A percentile compares a stretch with the other conserved stretches of the same genome.
phyloP scores from a whole-genome alignment of 2,888 invertebrate genomes.

The Apotomis betuletana region DNA sequence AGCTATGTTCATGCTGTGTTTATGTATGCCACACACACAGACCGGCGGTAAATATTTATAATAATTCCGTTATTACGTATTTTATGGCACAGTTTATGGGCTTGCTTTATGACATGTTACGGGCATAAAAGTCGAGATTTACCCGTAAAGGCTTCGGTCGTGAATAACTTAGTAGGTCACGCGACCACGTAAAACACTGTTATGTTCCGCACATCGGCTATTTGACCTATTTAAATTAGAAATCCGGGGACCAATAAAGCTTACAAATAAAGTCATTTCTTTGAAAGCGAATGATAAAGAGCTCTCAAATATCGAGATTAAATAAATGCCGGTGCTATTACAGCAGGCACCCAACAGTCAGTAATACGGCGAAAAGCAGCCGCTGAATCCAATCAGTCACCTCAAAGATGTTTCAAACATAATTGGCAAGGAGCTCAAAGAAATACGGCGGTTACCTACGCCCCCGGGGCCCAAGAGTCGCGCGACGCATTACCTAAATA shows the following conservation, averaged over 20 bases:
- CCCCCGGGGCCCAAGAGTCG: conserved; percentile 48
- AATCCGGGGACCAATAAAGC: conserved; percentile 30
- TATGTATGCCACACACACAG: conserved; percentile 42
- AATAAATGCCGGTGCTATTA: conserved; percentile 36
- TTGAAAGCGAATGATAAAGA: conserved; percentile 27
- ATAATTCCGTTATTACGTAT: conserved; percentile 69
- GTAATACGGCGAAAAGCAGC: conserved; percentile 54
- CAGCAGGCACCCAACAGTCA: conserved; percentile 38
- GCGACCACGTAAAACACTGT: conserved; percentile 37
- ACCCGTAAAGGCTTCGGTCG: conserved; percentile 66
- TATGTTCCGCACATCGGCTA: conserved; percentile 17
- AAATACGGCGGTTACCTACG: conserved; percentile 48
- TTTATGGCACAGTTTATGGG: conserved; percentile 75
- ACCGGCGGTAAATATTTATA: conserved; percentile 72
- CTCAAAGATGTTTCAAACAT: conserved; percentile 70
- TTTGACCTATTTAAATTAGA: conserved; percentile 15
- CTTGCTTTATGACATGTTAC: conserved; percentile 76
- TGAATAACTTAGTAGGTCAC: conserved; percentile 74
- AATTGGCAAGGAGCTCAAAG: conserved; percentile 69
- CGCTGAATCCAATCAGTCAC: conserved; percentile 71
- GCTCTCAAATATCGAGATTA: conserved; percentile 39
- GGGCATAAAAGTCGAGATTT: conserved; percentile 79
- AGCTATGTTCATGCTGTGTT: conserved; percentile 47
- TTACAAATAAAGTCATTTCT: conserved; percentile 27
- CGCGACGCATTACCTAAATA: conserved; percentile 75